Conservation (phyloP, 2,113 vertebrate species). For the Carollia perspicillata region DNA sequence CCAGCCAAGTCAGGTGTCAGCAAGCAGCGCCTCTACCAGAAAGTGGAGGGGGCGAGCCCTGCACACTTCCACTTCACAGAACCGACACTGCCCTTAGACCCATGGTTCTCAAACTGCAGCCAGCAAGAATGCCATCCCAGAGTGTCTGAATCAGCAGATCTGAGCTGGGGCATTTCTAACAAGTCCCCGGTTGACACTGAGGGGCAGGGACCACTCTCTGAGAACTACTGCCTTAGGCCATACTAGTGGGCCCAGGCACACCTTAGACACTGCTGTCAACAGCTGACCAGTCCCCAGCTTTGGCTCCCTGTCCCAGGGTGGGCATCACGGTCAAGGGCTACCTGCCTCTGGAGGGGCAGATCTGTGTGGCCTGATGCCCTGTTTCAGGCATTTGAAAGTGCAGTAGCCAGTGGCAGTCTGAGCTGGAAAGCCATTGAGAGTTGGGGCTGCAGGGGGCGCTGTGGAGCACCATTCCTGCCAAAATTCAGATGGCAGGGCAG, state of each 20-base stretch:
- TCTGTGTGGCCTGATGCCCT: neutral
- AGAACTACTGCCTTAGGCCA: neutral
- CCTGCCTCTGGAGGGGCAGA: neutral
- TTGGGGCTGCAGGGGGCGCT: neutral
- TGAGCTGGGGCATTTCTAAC: neutral
- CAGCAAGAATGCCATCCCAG: neutral
- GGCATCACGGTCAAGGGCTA: neutral
- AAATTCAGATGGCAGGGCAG: neutral
- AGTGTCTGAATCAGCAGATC: neutral
- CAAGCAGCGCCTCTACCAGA: neutral
- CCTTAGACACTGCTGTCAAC: neutral
- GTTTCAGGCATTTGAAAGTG: neutral
- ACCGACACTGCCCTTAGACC: neutral
- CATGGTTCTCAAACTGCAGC: neutral
- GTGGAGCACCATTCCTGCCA: neutral
- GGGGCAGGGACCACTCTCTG: neutral
- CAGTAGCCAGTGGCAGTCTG: neutral
- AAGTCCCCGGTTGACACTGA: neutral
- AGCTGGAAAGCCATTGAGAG: neutral
- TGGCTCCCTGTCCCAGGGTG: neutral
- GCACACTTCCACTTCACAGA: neutral
- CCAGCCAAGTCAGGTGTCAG: neutral
- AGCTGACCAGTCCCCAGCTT: neutral
- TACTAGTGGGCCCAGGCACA: neutral
- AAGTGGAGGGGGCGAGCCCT: neutral